Evolutionary conservation across 1,140 invertebrate species (phyloP), one percentile per base, ranked within the genome.

Genomic region (Drosophila sproati): DNA sequence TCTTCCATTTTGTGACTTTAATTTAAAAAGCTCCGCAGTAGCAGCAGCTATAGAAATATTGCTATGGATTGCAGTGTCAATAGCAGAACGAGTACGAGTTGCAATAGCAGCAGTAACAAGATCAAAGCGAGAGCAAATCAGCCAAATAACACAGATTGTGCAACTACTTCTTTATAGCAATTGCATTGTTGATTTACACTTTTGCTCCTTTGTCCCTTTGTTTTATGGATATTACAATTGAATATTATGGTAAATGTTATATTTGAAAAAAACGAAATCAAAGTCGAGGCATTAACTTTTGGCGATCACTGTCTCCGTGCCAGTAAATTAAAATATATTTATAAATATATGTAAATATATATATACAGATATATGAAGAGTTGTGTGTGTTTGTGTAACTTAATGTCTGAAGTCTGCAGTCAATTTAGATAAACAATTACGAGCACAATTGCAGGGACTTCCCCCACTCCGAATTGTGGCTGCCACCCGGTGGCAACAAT

Each of bases 361-460:
- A 50, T 37, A 43, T 54, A 66, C 10, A 66, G 12, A 64, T 10
- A 60, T n/a, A 20, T n/a, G 39, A 7, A 8, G 7, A 39, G 7
- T 8, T 34, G 31, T 59, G 41, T 47, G 31, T 47, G 31, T 34
- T 3, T 41, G 54, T 37, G 45, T 8, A 56, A 67, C 55, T 48
- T 50, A 29, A 77, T 80, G 80, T 82, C 78, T 82, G 29, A 77
- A 83, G 80, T 82, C 78, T 82, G 80, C 78, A 82, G 80, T 80
- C 80, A 80, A 82, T 82, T 80, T 86, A 86, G 82, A 85, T 85
- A 86, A 85, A 86, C 82, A 85, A 86, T 85, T 85, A 85, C 80
- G 82, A 72, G 82, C 71, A 64, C 71, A 86, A 85, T 85, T 85
- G 70, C 71, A 71, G 63, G 35, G 35, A 54, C 48, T 41, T 20